These are phyloP conservation scores for Scolopax mira DNA, from an alignment of 2,113 vertebrate species.

Conservation along the genomic window DNA sequence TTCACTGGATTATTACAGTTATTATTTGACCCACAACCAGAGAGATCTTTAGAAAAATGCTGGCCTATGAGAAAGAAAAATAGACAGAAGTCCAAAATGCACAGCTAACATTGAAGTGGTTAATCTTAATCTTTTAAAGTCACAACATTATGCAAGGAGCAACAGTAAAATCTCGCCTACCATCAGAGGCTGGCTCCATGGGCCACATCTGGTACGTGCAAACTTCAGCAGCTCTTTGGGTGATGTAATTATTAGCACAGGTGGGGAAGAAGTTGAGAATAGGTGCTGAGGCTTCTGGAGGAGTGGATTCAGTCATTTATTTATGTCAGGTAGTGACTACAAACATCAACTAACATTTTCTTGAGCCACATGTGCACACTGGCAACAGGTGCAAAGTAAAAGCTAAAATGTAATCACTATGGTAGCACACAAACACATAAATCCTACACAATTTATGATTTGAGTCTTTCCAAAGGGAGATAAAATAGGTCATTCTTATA, in stretches of 20 bases:
- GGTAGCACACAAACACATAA: neutral
- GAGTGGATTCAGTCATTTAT: neutral
- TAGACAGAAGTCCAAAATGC: neutral
- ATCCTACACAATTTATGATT: neutral
- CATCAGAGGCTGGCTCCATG: neutral
- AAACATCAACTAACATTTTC: neutral
- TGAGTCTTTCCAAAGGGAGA: neutral
- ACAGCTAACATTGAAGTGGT: neutral
- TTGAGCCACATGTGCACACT: neutral
- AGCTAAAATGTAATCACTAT: neutral
- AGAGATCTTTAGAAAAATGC: neutral
- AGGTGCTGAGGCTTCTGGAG: neutral
- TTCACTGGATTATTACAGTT: neutral
- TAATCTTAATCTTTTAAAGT: neutral
- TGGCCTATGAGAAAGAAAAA: neutral
- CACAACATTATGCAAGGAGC: neutral
- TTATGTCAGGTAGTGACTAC: neutral
- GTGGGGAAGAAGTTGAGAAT: neutral
- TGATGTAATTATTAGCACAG: conserved; percentile 47
- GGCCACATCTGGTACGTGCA: neutral
- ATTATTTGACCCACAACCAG: neutral
- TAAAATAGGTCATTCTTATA: neutral
- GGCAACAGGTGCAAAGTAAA: conserved; percentile 3
- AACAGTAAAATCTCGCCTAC: neutral
- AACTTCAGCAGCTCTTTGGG: neutral